Conservation (phyloP, 2,888 invertebrate species). For the Tipula confusa region DNA sequence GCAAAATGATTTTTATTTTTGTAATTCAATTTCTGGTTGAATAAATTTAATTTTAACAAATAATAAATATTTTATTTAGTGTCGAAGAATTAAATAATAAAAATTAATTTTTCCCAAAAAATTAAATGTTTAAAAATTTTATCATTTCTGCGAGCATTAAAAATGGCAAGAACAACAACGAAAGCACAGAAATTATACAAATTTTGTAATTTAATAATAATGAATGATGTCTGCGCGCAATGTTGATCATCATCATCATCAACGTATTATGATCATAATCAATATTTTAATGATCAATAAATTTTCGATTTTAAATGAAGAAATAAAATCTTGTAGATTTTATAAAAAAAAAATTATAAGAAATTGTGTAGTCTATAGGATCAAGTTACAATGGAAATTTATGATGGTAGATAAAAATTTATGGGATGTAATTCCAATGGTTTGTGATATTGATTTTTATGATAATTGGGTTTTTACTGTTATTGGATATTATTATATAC, state of each 20-base stretch:
- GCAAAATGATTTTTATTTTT: not conserved
- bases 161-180: not conserved
- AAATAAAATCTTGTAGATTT: not conserved
- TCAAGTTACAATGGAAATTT: conserved; percentile 1
- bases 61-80: conserved; percentile 20
- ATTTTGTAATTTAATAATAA: conserved; percentile 15
- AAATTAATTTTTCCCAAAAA: not conserved
- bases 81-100: conserved; percentile 16
- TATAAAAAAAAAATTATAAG: not conserved
- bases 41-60: not conserved
- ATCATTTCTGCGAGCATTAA: not conserved
- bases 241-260: not conserved
- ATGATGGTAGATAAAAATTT: conserved; percentile 25
- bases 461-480: conserved; percentile 25
- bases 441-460: conserved; percentile 20
- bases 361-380: not conserved
- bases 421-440: conserved; percentile 20
- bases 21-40: conserved; percentile 16
- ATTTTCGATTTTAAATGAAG: not conserved
- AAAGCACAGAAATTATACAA: not conserved
- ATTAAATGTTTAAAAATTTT: not conserved
- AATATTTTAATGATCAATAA: conserved; percentile 20
- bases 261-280: conserved; percentile 6
- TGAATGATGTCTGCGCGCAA: not conserved
- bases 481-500: not conserved